Base-by-base conservation (phyloP, 2,113 vertebrate genomes). In the Tenebrosternarchus preto region DNA sequence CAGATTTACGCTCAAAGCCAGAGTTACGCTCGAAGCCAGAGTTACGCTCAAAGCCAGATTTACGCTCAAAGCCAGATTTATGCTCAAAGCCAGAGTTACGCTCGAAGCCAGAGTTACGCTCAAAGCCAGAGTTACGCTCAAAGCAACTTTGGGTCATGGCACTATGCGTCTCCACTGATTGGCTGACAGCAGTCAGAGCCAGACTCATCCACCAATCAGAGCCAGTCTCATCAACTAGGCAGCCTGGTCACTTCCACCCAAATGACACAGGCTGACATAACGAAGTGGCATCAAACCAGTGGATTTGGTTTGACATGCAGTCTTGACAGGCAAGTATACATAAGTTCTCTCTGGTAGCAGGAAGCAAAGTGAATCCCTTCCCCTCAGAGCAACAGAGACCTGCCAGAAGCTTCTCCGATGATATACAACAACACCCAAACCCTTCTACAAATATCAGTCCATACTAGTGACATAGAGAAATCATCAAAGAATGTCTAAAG, bases 251-350 rank as follows among this genome's bases (percentile, higher is more conserved):
- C 17, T 29, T 76, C 16, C 39, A 12, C 7, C 22, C 9, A 31
- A 33, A 66, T 8, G 9, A 67, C 29, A 67, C 29, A 31, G 19
- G 63, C 29, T 66, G 29, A 27, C 63, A 66, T 8, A 12, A 25
- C 20, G 9, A 61, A 61, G 5, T 50, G 11, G 11, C 43, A 50
- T 15, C 43, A 50, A 15, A 50, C 43, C 43, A 50, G 43, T 50
- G 43, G 56, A 59, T 59, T 59, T 59, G 56, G 56, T 59, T 59
- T 57, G 5, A 57, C n/a, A 59, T 59, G n/a, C 56, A 59, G n/a
- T 59, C 56, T n/a, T 59, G 3, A 15, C 43, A 2, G 12, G 43
- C 43, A 50, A 2, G 12, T 50, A 50, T 2, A 50, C 43, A 9
- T 15, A 50, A 50, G 43, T 9, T 50, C 5, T 50, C 43, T 50